phyloP scores from a whole-genome alignment of 2,888 invertebrate species.

The Chrysolina haemoptera region DNA sequence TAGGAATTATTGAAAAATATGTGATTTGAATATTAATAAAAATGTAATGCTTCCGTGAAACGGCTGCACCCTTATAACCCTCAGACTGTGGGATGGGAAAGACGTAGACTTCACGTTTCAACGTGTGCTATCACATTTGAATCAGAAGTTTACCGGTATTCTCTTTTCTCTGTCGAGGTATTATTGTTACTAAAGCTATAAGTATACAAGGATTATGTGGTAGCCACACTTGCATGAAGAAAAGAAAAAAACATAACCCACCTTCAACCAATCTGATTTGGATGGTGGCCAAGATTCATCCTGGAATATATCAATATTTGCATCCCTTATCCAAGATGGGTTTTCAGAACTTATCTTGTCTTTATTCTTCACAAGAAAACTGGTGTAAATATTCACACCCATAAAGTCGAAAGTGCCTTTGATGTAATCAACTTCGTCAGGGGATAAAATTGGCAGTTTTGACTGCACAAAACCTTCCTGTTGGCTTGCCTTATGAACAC shows the following conservation, averaged over 20 bases:
- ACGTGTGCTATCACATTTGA: too few relatives aligned
- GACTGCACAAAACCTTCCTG: conserved; percentile 50
- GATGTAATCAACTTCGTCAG: conserved; percentile 42
- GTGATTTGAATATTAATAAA: too few relatives aligned
- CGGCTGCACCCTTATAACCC: too few relatives aligned
- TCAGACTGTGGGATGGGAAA: too few relatives aligned
- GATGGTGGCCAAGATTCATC: conserved; percentile 75
- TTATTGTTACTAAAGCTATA: too few relatives aligned
- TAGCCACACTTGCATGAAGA: too few relatives aligned
- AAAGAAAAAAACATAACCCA: not conserved
- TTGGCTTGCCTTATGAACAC: conserved; percentile 46
- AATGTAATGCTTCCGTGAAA: too few relatives aligned
- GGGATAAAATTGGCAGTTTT: conserved; percentile 46
- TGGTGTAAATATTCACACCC: conserved; percentile 51
- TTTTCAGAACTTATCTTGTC: conserved; percentile 48
- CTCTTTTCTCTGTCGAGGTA: too few relatives aligned
- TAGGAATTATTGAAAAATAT: too few relatives aligned
- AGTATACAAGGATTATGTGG: too few relatives aligned
- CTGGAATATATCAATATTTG: conserved; percentile 73
- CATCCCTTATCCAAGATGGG: conserved; percentile 76
- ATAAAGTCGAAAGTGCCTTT: conserved; percentile 52
- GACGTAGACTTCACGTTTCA: too few relatives aligned
- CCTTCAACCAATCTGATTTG: conserved; percentile 50
- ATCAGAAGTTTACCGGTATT: too few relatives aligned
- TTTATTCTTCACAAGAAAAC: conserved; percentile 44